Evolutionary conservation across 1,140 invertebrate genomes (phyloP).

Genomic region (Leptestheria dahalacensis): DNA sequence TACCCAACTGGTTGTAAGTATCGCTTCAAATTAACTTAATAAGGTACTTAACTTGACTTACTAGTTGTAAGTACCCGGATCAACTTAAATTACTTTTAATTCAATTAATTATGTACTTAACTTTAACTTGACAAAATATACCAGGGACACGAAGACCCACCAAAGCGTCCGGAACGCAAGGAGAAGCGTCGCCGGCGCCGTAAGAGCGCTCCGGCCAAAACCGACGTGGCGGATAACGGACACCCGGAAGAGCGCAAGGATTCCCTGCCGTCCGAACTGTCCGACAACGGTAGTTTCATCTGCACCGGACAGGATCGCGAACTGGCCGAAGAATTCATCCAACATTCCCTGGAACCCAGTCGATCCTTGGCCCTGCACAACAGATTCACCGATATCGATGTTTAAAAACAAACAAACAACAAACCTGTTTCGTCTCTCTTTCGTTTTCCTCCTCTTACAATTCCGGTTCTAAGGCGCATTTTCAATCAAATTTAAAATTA

Average conservation of each 20-base stretch:
- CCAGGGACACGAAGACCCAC: not conserved
- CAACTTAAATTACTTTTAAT: too few species aligned
- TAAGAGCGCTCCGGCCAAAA: not conserved
- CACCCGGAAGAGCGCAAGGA: not conserved
- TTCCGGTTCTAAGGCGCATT: too few species aligned
- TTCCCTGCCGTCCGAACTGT: conserved; percentile 1
- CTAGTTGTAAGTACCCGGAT: too few species aligned
- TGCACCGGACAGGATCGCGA: conserved; percentile 17
- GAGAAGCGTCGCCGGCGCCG: not conserved
- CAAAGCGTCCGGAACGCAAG: not conserved
- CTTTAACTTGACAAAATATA: not conserved
- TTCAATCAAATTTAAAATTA: too few species aligned
- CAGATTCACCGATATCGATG: not conserved
- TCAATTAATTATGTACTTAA: not conserved
- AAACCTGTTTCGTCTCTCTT: too few species aligned
- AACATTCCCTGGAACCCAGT: conserved; percentile 9
- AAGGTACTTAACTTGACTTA: not conserved
- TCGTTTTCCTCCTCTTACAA: too few species aligned
- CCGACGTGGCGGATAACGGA: too few species aligned
- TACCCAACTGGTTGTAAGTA: not conserved
- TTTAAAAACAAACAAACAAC: too few species aligned
- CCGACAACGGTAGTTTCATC: not conserved
- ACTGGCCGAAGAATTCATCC: conserved; percentile 17
- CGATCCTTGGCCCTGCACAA: not conserved
- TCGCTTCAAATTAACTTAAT: not conserved